These are phyloP conservation scores for Clarias fuscus DNA, from an alignment of 2,797 vertebrate genomes.

Conservation along the genomic window DNA sequence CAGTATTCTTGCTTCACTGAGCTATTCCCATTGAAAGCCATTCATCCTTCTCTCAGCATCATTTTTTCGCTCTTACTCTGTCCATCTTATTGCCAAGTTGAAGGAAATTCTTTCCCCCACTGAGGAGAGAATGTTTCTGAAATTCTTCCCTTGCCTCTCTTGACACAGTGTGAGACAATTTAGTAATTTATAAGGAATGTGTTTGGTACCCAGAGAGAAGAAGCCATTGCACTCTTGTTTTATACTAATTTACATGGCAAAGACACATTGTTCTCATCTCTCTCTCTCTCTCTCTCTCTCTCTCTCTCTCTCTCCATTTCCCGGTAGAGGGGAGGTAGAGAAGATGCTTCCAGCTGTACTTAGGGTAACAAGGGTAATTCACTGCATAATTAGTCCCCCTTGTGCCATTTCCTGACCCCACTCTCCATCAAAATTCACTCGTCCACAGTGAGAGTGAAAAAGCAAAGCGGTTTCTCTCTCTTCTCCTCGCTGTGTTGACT, in stretches of 20 bases:
- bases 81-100: conserved; percentile 46
- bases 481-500: conserved; percentile 30
- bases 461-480: conserved; percentile 21
- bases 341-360: conserved; percentile 47
- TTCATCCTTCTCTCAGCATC: conserved; percentile 1
- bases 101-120: conserved; percentile 46
- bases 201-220: conserved; percentile 66
- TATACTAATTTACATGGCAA: conserved; percentile 43
- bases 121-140: conserved; percentile 48
- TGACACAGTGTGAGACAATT: conserved; percentile 65
- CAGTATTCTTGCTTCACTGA: conserved; percentile 23
- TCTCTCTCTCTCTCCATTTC: conserved; percentile 28
- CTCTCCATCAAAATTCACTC: conserved; percentile 33
- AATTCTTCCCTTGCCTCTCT: conserved; percentile 47
- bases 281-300: not conserved
- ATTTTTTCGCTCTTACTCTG: conserved; percentile 15
- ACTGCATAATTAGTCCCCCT: conserved; percentile 42
- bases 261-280: conserved; percentile 37
- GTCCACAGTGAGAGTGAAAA: conserved; percentile 35
- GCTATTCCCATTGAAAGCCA: conserved; percentile 18
- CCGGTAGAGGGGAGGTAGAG: conserved; percentile 44
- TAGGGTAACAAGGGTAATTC: conserved; percentile 34
- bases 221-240: conserved; percentile 55
- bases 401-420: conserved; percentile 37
- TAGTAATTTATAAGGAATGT: conserved; percentile 72